phyloP scores from a whole-genome alignment of 30 jellyfish, hydroid and myxozoan genomes.

The Rhopilema esculentum region DNA sequence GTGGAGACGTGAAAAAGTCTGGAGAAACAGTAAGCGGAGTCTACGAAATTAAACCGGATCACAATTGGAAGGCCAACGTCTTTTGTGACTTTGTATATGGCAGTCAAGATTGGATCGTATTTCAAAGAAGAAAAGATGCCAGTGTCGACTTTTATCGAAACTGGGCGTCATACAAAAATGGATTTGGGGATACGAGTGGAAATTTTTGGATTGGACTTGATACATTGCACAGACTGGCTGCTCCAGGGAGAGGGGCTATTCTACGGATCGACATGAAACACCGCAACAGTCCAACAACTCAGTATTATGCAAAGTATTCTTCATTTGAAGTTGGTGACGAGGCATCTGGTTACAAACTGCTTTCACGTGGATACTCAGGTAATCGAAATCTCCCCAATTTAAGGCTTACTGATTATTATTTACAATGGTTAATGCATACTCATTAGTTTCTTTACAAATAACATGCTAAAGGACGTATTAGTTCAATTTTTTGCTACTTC shows the following conservation, averaged over 20 bases:
- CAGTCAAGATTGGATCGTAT: slow-evolving; percentile 48
- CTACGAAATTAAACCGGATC: slow-evolving; percentile 32
- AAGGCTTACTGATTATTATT: neutral
- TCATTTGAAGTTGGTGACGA: slow-evolving; percentile 61
- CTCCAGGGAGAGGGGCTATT: slow-evolving; percentile 44
- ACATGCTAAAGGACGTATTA: no score
- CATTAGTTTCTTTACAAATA: neutral
- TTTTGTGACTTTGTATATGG: slow-evolving; percentile 44
- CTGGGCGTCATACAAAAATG: slow-evolving; percentile 56
- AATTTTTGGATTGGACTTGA: slow-evolving; percentile 65
- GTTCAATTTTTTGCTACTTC: no score
- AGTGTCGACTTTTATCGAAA: slow-evolving; percentile 48
- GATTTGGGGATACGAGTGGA: slow-evolving; percentile 36
- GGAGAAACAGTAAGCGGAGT: slow-evolving; percentile 51
- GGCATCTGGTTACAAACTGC: slow-evolving; percentile 33
- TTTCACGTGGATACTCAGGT: slow-evolving; percentile 50
- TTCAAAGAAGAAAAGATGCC: slow-evolving; percentile 38
- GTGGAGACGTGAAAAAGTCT: slow-evolving; percentile 49
- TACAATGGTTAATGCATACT: neutral
- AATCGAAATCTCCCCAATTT: neutral
- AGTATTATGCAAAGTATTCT: slow-evolving; percentile 33
- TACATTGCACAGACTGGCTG: slow-evolving; percentile 35
- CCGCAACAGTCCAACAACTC: slow-evolving; percentile 19
- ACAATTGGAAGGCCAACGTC: slow-evolving; percentile 12
- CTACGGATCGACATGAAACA: slow-evolving; percentile 58